A percentile compares a stretch with the other conserved stretches of the same genome.
phyloP scores from a whole-genome alignment of 1,140 invertebrate genomes.

The Microplitis demolitor region DNA sequence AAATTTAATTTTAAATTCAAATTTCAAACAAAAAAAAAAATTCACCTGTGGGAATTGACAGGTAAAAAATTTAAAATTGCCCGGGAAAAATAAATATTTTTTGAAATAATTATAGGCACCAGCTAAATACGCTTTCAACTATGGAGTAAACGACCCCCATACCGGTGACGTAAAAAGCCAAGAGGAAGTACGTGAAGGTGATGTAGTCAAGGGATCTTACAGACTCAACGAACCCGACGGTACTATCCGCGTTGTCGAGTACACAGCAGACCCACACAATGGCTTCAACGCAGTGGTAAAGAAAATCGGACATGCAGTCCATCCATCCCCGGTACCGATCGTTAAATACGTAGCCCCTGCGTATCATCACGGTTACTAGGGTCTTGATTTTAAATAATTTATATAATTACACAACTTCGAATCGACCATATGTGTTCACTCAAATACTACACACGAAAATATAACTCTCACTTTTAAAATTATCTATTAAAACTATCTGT shows the following conservation, averaged over 20 bases:
- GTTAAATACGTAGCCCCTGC: too few species aligned
- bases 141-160: conserved; percentile 62
- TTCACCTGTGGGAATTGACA: too few species aligned
- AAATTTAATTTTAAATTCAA: neutral
- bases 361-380: too few species aligned
- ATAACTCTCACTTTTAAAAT: too few species aligned
- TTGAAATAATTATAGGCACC: conserved; percentile 48
- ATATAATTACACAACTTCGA: too few species aligned
- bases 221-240: conserved; percentile 63
- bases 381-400: too few species aligned
- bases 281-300: conserved; percentile 64
- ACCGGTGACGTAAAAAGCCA: conserved; percentile 64
- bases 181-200: conserved; percentile 62
- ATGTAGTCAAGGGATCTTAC: conserved; percentile 63
- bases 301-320: conserved; percentile 56
- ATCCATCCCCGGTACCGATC: conserved; percentile 38
- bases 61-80: too few species aligned
- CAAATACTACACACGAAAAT: too few species aligned
- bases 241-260: conserved; percentile 61
- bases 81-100: neutral
- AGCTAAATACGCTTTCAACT: conserved; percentile 62
- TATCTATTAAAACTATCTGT: too few species aligned
- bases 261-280: conserved; percentile 63
- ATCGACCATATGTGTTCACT: too few species aligned
- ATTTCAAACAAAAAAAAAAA: too few species aligned